Evolutionary conservation across 2,888 invertebrate species (phyloP).

Genomic region (Icerya purchasi): DNA sequence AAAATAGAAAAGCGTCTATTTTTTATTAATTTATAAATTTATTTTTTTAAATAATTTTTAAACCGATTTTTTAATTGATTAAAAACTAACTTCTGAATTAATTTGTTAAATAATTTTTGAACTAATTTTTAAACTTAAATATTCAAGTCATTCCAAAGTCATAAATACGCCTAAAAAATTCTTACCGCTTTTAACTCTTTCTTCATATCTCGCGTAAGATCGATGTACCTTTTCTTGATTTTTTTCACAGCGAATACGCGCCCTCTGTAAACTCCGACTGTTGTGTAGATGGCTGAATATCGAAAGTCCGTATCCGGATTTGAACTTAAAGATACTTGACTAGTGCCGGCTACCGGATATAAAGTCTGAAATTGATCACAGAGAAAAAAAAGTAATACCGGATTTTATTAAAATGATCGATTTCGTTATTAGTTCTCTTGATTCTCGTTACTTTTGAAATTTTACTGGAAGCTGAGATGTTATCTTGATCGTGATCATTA

Average conservation of each 20-base stretch:
- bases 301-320: slow-evolving; percentile 77
- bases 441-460: slow-evolving; percentile 16
- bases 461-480: slow-evolving; percentile 14
- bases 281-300: slow-evolving; percentile 73
- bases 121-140: background rate
- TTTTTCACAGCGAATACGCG: slow-evolving; percentile 69
- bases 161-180: slow-evolving; percentile 12
- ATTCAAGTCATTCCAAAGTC: background rate
- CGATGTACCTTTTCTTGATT: slow-evolving; percentile 62
- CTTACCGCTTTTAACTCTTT: slow-evolving; percentile 76
- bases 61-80: no score
- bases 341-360: slow-evolving; percentile 47
- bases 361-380: slow-evolving; percentile 11
- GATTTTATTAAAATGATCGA: no score
- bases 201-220: slow-evolving; percentile 73
- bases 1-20: no score
- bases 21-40: no score
- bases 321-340: slow-evolving; percentile 78
- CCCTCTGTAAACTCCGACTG: slow-evolving; percentile 72
- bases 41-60: no score
- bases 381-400: background rate
- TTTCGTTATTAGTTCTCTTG: background rate
- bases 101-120: background rate
- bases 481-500: slow-evolving; percentile 29
- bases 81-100: background rate